Percentiles rank a stretch among this genome's conserved stretches.
Conservation (phyloP, 2,797 vertebrate species). For the Lophius americanus region DNA sequence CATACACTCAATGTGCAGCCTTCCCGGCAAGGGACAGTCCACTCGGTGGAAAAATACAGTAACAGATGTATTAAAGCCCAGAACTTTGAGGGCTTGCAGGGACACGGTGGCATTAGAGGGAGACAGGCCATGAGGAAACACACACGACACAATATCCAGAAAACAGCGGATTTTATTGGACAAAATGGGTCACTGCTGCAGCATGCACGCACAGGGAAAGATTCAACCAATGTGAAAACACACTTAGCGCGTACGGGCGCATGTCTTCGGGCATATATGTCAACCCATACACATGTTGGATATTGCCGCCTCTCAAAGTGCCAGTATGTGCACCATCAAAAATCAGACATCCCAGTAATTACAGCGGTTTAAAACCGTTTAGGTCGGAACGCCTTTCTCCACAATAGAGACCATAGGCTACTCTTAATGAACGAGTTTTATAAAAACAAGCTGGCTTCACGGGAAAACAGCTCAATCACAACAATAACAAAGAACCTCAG, state of each 20-base stretch:
- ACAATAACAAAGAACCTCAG: conserved; percentile 36
- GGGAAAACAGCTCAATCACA: conserved; percentile 53
- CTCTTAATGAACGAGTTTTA: conserved; percentile 69
- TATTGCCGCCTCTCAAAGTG: conserved; percentile 14
- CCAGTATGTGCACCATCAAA: conserved; percentile 45
- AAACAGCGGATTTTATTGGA: conserved; percentile 29
- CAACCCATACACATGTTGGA: conserved; percentile 14
- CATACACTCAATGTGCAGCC: conserved; percentile 53
- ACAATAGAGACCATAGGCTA: conserved; percentile 41
- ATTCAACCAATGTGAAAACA: conserved; percentile 21
- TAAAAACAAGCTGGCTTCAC: conserved; percentile 67
- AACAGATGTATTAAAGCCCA: conserved; percentile 65
- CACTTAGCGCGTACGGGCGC: background rate
- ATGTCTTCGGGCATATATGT: conserved; percentile 10
- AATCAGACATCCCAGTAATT: conserved; percentile 57
- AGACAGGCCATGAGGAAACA: conserved; percentile 43
- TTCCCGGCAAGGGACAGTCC: conserved; percentile 78
- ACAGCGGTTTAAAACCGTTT: conserved; percentile 55
- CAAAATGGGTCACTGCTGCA: conserved; percentile 28
- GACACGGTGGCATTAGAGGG: conserved; percentile 52
- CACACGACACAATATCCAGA: conserved; percentile 42
- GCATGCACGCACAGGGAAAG: conserved; percentile 11
- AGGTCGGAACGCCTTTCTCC: conserved; percentile 47
- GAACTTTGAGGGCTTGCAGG: conserved; percentile 72
- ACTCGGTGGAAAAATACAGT: conserved; percentile 75